Base-by-base conservation (phyloP, 2,113 vertebrate species). In the Hystrix brachyura region DNA sequence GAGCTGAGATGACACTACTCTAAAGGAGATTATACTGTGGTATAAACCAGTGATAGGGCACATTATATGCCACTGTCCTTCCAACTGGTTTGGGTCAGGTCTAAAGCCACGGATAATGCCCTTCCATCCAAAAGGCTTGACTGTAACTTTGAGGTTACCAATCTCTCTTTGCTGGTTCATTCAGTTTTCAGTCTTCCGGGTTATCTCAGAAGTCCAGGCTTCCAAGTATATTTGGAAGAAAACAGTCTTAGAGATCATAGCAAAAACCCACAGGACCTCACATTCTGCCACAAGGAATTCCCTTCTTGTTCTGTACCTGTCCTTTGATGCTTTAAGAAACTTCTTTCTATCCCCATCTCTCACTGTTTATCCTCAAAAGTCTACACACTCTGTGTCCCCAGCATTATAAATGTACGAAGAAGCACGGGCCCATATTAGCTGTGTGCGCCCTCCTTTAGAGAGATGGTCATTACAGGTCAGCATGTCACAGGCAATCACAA, bases 31-130 rank as follows among this genome's bases (percentile, higher is more conserved):
- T 3, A 25, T 0, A 38, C 53, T 34, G 76, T 19, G 29, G 57
- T 9, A 17, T 7, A 34, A 14, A n/a, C 51, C 7, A 10, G 74
- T 0, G 0, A 18, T 0, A 43, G 38, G 67, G 57, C 32, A 13
- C n/a, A 17, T 27, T 4, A 34, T 1, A 32, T 11, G 4, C 21
- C 27, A 74, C 8, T 25, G 32, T 51, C 29, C 51, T 69, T 74
- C 32, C 32, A 55, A 48, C 19, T 38, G 87, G 59, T 51, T 1
- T 48, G 46, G 79, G 32, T 64, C 9, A 53, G 17, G 65, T 85
- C 60, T 15, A 81, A 64, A 48, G 83, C 59, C 59, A 46, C 9
- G 4, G 6, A 32, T 1, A 48, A 7, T 5, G n/a, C 59, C 13
- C 43, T 53, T 59, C 6, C 43, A 7, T 86, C 13, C 53, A 29